These are phyloP conservation scores for Trochalopteron elliotii DNA, from an alignment of 2,113 vertebrate genomes.

Conservation along the genomic window DNA sequence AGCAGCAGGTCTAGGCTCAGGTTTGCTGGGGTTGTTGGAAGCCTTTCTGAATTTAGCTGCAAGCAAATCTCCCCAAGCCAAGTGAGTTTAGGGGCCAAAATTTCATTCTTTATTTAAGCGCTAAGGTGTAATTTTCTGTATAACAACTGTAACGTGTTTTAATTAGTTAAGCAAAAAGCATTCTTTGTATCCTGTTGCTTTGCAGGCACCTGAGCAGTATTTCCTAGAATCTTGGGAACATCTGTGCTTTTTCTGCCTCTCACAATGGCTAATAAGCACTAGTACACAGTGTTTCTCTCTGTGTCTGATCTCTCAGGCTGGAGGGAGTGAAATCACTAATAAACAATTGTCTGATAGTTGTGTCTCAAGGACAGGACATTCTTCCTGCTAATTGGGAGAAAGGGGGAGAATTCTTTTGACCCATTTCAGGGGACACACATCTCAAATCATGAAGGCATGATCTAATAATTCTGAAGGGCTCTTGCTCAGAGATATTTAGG, in stretches of 20 bases:
- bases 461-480: background rate
- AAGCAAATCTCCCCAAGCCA: background rate
- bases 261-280: background rate
- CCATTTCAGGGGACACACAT: background rate
- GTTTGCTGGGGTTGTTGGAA: background rate
- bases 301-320: background rate
- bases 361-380: slow-evolving; percentile 30
- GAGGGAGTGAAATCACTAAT: background rate
- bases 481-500: background rate
- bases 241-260: background rate
- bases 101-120: background rate
- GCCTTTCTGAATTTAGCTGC: background rate
- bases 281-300: background rate
- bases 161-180: background rate
- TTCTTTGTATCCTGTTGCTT: background rate
- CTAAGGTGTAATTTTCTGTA: background rate
- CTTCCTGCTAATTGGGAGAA: background rate
- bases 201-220: background rate
- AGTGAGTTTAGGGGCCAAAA: background rate
- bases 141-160: background rate
- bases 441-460: background rate
- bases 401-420: background rate
- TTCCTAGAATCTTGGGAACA: background rate
- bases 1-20: background rate
- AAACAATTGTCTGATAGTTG: background rate